Evolutionary conservation across 2,797 vertebrate genomes (phyloP).

Genomic region (Nyctalus aviator): DNA sequence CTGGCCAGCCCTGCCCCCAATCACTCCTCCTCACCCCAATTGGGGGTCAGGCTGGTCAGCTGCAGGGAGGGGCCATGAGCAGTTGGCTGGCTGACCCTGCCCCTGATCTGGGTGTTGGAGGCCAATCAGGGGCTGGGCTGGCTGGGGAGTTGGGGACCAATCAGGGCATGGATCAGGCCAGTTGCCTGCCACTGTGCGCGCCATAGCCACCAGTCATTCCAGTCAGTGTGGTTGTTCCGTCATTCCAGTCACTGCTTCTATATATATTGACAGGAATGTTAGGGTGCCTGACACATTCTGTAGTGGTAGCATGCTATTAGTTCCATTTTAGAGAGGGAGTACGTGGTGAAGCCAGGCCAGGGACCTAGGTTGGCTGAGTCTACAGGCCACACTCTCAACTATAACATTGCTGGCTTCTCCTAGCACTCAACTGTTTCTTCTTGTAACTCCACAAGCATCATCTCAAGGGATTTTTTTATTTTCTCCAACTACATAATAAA

Average conservation of each 20-base stretch:
- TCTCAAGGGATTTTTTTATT: background rate
- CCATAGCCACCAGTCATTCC: no score
- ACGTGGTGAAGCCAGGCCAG: background rate
- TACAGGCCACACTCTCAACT: background rate
- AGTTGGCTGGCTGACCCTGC: no score
- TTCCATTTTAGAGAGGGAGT: background rate
- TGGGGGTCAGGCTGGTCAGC: no score
- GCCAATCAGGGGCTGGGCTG: no score
- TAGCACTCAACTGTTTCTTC: background rate
- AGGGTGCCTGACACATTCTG: background rate
- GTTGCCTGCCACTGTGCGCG: no score
- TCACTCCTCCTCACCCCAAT: no score
- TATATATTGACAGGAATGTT: background rate
- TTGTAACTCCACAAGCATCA: background rate
- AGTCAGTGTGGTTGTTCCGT: fast-evolving
- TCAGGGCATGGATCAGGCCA: no score
- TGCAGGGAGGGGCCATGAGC: no score
- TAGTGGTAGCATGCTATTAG: background rate
- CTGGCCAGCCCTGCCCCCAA: no score
- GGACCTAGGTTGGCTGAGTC: background rate
- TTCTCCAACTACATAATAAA: background rate
- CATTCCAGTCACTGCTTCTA: no score
- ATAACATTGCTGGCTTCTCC: background rate
- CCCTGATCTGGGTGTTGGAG: no score
- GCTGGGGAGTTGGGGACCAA: no score